These are phyloP conservation scores for Takifugu flavidus DNA, from an alignment of 2,113 vertebrate species.

Conservation along the genomic window DNA sequence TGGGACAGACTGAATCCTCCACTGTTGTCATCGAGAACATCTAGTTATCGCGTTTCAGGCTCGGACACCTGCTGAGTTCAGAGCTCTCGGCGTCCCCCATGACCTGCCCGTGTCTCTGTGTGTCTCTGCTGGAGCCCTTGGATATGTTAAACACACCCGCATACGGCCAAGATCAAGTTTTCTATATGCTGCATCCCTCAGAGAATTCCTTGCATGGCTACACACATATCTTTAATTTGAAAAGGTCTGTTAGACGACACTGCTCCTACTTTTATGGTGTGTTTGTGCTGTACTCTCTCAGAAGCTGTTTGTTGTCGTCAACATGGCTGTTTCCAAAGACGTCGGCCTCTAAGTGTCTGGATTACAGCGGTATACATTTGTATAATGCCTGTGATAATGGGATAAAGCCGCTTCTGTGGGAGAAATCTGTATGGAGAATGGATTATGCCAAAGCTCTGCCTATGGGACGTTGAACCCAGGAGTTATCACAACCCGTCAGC, in stretches of 20 bases:
- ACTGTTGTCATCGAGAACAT: conserved; percentile 69
- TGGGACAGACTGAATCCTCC: conserved; percentile 54
- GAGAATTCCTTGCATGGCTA: conserved; percentile 31
- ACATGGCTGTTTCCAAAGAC: conserved; percentile 60
- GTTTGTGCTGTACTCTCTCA: conserved; percentile 28
- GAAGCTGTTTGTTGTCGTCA: conserved; percentile 54
- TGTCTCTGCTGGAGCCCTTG: conserved; percentile 73
- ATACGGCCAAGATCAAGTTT: conserved; percentile 53
- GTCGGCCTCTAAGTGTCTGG: conserved; percentile 66
- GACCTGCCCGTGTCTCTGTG: conserved; percentile 61
- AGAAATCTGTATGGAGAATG: conserved; percentile 76
- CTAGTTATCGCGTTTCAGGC: conserved; percentile 75
- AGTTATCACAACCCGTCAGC: conserved; percentile 75
- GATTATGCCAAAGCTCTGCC: conserved; percentile 73
- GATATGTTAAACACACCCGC: conserved; percentile 73
- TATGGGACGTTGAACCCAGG: conserved; percentile 68
- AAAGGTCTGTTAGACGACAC: neutral
- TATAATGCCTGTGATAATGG: conserved; percentile 79
- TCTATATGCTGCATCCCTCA: conserved; percentile 34
- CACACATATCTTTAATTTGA: conserved; percentile 22
- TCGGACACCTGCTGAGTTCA: conserved; percentile 76
- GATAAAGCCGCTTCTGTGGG: conserved; percentile 74
- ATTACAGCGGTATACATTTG: conserved; percentile 75
- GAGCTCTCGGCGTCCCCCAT: conserved; percentile 62
- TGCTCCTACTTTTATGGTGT: neutral